Base-by-base conservation (phyloP, 1,140 invertebrate genomes). In the Drosophila setifemur region DNA sequence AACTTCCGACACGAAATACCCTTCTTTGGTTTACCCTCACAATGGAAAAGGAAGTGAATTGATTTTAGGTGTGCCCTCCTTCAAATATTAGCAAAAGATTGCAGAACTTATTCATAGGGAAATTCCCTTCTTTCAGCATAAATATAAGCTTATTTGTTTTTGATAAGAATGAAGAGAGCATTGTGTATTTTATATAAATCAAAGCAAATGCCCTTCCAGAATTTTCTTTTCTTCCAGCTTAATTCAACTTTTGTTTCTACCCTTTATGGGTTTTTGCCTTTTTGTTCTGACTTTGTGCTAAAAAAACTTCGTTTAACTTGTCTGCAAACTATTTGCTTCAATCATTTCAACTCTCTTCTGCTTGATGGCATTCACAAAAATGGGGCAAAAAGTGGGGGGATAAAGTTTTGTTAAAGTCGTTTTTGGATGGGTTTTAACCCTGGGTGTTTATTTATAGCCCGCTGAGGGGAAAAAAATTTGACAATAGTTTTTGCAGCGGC, bases 231-330 rank as follows among this genome's bases (percentile, higher is more conserved):
- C n/a, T n/a, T n/a, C n/a, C n/a, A 64, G 35, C 12, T 60, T 42
- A 37, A 18, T 11, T 33, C 12, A 49, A 53, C 29, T 69, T 67
- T 44, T 47, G 6, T 37, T 16, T 28, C 28, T 12, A 3, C 57
- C 14, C 23, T 33, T 16, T 48, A 16, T 43, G 49, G 37, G 16
- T 31, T 57, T 45, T 9, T 14, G 37, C 26, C 55, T 55, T 52
- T 29, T 18, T 50, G 35, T 28, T 21, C 49, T n/a, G 14, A 9
- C 21, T 39, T 48, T 54, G 29, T 28, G 49, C 33, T 47, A 9
- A 61, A 66, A n/a, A 71, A 85, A 85, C 74, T 79, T 78, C 49
- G 33, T 52, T 58, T 37, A 78, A 71, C 69, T 83, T 70, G 37
- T 70, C 53, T 39, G 47, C 6, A 63, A 79, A 78, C 53, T 83